Base-by-base conservation (phyloP, 2,797 vertebrate genomes). In the Silurus lanzhouensis region DNA sequence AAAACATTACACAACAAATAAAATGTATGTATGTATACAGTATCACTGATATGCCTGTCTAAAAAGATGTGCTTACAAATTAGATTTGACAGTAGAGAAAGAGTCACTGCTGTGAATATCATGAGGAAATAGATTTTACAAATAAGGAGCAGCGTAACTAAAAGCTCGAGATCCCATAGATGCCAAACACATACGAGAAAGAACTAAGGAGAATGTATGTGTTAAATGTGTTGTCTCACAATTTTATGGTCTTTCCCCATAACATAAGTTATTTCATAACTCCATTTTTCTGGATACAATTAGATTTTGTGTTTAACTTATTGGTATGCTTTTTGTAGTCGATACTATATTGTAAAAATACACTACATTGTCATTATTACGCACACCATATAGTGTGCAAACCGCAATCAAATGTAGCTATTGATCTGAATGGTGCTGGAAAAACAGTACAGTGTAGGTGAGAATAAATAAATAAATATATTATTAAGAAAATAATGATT, bases 371-470 rank as follows among this genome's bases (percentile, higher is more conserved):
- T 31, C 19, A 60, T 9, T 57, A 22, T 27, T 9, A 2, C 2
- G n/a, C 27, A 12, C 27, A 78, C 31, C 19, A 78, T 61, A 17
- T 61, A 31, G 31, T 78, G 31, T n/a, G 31, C 58, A 79, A n/a
- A 63, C 76, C 5, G 76, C 76, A 46, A 58, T 79, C 58, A 79
- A 15, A 46, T 63, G 31, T 63, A 63, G 31, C 31, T 63, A n/a
- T n/a, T 63, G 58, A 63, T 79, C 76, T 46, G 58, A 46, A 63
- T n/a, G 76, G 58, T 3, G 12, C 31, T 22, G 12, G 19, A 61
- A 44, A 19, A 78, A 78, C 31, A 78, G 57, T 78, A 44, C 57
- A 22, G 57, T n/a, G 27, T 61, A 79, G 58, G 58, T 79, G 38
- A 79, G 60, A 63, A 63, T 63, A 79, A 79, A 63, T 6, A n/a